Conservation (phyloP, 2,797 vertebrate genomes). For the Alectoris magna region DNA sequence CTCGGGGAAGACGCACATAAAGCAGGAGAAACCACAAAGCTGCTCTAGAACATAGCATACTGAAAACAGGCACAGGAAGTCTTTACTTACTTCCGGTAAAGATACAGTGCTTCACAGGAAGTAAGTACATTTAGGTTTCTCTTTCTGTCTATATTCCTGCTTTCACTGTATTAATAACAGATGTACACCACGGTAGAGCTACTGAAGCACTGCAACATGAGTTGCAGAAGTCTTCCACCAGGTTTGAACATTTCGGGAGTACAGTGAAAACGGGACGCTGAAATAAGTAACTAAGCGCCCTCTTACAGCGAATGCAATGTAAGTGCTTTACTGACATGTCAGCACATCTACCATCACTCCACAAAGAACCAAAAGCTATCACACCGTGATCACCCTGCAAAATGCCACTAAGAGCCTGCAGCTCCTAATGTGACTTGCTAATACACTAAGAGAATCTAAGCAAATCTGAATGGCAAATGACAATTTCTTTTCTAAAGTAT, state of each 20-base stretch:
- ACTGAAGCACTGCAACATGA: neutral
- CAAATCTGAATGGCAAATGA: neutral
- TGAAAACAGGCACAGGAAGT: neutral
- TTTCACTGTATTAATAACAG: neutral
- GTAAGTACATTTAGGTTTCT: neutral
- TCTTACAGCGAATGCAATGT: neutral
- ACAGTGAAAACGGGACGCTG: neutral
- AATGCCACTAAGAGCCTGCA: neutral
- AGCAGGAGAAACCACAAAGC: neutral
- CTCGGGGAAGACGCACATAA: neutral
- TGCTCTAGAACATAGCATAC: neutral
- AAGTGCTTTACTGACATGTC: neutral
- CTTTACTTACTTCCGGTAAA: fast-evolving
- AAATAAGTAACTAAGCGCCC: neutral
- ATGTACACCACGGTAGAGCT: fast-evolving
- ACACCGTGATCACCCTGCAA: neutral
- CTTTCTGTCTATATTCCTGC: neutral
- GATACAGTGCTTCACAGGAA: neutral
- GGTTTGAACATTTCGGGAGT: neutral
- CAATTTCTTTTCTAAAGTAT: neutral
- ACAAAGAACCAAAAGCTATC: neutral
- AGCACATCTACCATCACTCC: neutral
- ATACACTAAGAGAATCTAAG: neutral
- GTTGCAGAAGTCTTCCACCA: fast-evolving
- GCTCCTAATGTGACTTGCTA: neutral